Evolutionary conservation across 2,888 invertebrate species (phyloP).

Genomic region (Dicyrtoma fusca): DNA sequence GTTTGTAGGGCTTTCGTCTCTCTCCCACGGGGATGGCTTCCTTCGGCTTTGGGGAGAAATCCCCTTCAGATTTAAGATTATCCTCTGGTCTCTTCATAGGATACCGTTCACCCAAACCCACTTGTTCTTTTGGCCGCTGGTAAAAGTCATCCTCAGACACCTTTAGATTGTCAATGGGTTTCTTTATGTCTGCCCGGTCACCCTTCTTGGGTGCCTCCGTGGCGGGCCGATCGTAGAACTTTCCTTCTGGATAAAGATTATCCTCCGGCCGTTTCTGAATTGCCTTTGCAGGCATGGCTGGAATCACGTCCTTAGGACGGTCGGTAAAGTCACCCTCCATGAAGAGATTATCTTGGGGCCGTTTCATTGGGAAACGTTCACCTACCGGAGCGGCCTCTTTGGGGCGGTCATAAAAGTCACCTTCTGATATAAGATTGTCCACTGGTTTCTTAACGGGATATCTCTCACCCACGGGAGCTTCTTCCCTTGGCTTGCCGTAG

Average conservation of each 20-base stretch:
- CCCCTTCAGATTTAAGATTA: slow-evolving; percentile 59
- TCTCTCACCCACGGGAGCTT: slow-evolving; percentile 46
- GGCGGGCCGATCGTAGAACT: slow-evolving; percentile 60
- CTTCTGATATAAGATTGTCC: slow-evolving; percentile 65
- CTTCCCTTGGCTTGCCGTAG: slow-evolving; percentile 55
- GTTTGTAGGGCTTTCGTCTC: slow-evolving; percentile 60
- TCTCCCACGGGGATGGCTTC: slow-evolving; percentile 48
- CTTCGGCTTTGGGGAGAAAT: slow-evolving; percentile 53
- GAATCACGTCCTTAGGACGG: slow-evolving; percentile 55
- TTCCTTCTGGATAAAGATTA: slow-evolving; percentile 63
- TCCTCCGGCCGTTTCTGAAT: slow-evolving; percentile 60
- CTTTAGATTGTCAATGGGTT: slow-evolving; percentile 65
- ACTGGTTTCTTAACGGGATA: slow-evolving; percentile 46
- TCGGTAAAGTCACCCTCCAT: slow-evolving; percentile 61
- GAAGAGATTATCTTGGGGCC: slow-evolving; percentile 63
- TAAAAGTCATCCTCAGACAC: slow-evolving; percentile 58
- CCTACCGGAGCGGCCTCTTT: slow-evolving; percentile 54
- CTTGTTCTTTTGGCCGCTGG: slow-evolving; percentile 42
- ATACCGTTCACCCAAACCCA: slow-evolving; percentile 60
- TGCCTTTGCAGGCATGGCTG: background rate
- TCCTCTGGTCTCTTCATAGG: slow-evolving; percentile 57
- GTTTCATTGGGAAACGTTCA: slow-evolving; percentile 59
- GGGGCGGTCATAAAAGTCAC: slow-evolving; percentile 56
- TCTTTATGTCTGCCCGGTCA: slow-evolving; percentile 54
- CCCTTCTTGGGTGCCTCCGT: slow-evolving; percentile 42